Percentiles rank a stretch among this genome's conserved stretches.
phyloP scores from a whole-genome alignment of 1,140 invertebrate genomes.

The Sesamia nonagrioides region DNA sequence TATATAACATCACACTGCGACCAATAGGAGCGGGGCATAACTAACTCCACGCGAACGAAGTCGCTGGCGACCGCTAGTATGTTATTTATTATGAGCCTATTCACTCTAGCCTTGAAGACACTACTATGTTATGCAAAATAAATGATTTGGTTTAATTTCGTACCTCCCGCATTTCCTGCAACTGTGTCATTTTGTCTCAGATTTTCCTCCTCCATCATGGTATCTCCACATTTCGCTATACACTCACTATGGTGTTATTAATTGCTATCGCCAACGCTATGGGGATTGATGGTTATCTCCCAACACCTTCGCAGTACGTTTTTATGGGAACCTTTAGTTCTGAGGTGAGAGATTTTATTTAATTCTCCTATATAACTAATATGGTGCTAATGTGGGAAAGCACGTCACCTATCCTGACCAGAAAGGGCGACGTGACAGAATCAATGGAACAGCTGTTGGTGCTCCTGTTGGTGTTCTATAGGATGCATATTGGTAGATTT shows the following conservation, averaged over 20 bases:
- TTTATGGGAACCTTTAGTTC: slow-evolving; percentile 34
- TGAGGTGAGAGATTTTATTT: background rate
- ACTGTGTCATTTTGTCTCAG: background rate
- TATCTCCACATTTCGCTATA: slow-evolving; percentile 10
- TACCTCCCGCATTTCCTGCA: too few species aligned
- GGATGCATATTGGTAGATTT: too few species aligned
- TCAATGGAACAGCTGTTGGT: too few species aligned
- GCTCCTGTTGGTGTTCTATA: too few species aligned
- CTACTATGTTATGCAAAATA: background rate
- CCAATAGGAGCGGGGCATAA: too few species aligned
- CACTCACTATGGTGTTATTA: slow-evolving; percentile 61
- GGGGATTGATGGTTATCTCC: slow-evolving; percentile 47
- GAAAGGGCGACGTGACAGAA: background rate
- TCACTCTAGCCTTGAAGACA: too few species aligned
- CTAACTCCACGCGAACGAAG: too few species aligned
- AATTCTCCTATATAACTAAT: background rate
- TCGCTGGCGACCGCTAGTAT: too few species aligned
- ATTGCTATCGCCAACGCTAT: slow-evolving; percentile 55
- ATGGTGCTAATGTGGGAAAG: slow-evolving; percentile 27
- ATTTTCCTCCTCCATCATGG: slow-evolving; percentile 3
- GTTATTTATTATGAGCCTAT: too few species aligned
- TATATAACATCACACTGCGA: too few species aligned
- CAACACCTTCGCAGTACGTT: slow-evolving; percentile 26
- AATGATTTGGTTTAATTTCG: too few species aligned
- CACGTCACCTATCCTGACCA: too few species aligned